These are phyloP conservation scores for Melanotaenia boesemani DNA, from an alignment of 2,797 vertebrate genomes.

Conservation along the genomic window DNA sequence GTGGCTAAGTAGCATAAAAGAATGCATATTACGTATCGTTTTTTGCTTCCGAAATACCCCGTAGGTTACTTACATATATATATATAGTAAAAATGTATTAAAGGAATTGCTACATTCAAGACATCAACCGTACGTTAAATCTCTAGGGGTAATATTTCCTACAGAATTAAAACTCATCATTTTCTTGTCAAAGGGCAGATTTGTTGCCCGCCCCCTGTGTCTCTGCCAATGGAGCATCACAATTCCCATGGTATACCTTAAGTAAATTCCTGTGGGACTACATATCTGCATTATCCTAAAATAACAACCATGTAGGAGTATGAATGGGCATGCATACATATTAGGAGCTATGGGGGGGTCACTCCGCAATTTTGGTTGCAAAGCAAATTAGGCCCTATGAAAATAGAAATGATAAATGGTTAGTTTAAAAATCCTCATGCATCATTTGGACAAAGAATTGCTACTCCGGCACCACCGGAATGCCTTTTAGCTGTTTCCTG, in stretches of 20 bases:
- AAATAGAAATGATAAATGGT: conserved; percentile 4
- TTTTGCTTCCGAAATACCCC: background rate
- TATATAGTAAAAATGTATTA: background rate
- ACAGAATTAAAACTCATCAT: conserved; percentile 29
- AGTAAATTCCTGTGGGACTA: background rate
- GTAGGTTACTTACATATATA: background rate
- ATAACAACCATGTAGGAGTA: background rate
- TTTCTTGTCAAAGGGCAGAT: conserved; percentile 41
- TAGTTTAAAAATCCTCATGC: background rate
- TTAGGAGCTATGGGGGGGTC: background rate
- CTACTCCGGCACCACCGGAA: background rate
- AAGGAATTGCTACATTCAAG: background rate
- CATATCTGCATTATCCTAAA: background rate
- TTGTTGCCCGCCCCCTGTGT: conserved; percentile 37
- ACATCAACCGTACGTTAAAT: background rate
- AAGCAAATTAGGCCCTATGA: background rate
- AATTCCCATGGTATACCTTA: background rate
- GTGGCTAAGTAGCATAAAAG: background rate
- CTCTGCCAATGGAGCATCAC: conserved; percentile 11
- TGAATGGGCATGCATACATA: background rate
- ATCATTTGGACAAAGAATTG: conserved; percentile 8
- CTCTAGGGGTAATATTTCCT: conserved; percentile 7
- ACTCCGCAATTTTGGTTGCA: background rate
- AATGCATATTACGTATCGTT: background rate
- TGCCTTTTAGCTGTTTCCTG: background rate